Conservation (phyloP, 64 coral and sea anemone species). For the Porites australiensis region DNA sequence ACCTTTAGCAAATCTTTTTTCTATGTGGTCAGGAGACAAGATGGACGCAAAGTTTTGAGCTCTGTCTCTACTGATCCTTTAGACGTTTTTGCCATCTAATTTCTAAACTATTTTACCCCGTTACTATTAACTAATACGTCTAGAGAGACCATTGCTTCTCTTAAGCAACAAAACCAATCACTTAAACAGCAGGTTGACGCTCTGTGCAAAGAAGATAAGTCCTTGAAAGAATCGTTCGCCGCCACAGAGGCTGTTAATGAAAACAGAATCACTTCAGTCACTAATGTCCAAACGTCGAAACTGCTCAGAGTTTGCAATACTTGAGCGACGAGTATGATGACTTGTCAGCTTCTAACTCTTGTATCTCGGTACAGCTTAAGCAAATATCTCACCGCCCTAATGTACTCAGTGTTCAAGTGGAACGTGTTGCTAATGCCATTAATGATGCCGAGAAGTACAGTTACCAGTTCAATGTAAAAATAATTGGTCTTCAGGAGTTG, state of each 20-base stretch:
- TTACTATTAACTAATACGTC: background rate
- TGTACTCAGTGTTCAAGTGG: background rate
- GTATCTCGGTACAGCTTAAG: background rate
- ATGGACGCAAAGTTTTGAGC: background rate
- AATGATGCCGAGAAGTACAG: too few species aligned
- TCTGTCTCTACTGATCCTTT: background rate
- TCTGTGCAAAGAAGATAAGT: background rate
- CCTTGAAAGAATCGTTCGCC: background rate
- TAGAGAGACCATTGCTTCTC: background rate
- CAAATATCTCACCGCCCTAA: background rate
- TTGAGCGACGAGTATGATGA: background rate
- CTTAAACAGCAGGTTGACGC: background rate
- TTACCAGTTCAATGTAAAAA: background rate
- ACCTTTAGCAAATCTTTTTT: too few species aligned
- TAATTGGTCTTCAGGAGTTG: background rate
- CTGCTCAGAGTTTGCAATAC: background rate
- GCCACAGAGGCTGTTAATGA: background rate
- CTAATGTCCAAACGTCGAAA: background rate
- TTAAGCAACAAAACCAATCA: background rate
- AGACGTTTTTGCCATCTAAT: background rate
- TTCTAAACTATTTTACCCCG: background rate
- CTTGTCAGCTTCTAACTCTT: background rate
- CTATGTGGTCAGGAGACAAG: background rate
- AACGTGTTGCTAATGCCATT: background rate
- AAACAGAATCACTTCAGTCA: background rate